Evolutionary conservation across 2,888 invertebrate genomes (phyloP), one percentile per base, ranked within the genome.

Genomic region (Megaustenia siamemsis): DNA sequence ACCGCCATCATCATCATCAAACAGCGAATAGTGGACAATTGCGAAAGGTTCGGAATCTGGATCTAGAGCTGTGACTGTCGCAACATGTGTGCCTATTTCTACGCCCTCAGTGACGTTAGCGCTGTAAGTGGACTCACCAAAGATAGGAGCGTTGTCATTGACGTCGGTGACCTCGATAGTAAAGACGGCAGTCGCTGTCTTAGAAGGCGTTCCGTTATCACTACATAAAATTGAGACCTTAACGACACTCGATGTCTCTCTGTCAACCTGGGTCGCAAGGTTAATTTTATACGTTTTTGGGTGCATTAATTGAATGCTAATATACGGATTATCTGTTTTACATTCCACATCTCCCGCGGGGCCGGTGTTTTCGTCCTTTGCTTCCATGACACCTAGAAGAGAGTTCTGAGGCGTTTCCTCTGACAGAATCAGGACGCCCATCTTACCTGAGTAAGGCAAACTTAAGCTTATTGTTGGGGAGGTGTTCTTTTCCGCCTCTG

Each of bases 141-240:
- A 98, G 77, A 96, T 95, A 0, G 98, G 98, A 92, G 97, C 97
- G 94, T 98, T 98, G 94, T 98, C 98, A 94, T 99, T 98, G 78
- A 97, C 96, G 94, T 98, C 98, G 82, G 97, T 95, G 1, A 98
- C 88, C 32, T 86, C 85, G 0, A 93, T 90, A 21, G 88, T 88
- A 77, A 93, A 90, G 4, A 86, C 86, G 12, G 87, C 87, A 2
- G 90, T 86, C 60, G 87, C 88, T 12, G 88, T 77, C 12, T 84
- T 69, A 40, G 90, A 90, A 4, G 68, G 56, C 0, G 6, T 49
- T 8, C 90, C 90, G n/a, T 97, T 96, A 24, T 97, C 96, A 93
- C 86, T 77, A 69, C 92, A 93, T 0, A 87, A 88, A 66, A 98
- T 96, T 1, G 82, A 71, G 2, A 92, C 90, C 21, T 86, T 86